These are phyloP conservation scores for Cynocephalus volans DNA, from an alignment of 2,113 vertebrate genomes.

Conservation along the genomic window DNA sequence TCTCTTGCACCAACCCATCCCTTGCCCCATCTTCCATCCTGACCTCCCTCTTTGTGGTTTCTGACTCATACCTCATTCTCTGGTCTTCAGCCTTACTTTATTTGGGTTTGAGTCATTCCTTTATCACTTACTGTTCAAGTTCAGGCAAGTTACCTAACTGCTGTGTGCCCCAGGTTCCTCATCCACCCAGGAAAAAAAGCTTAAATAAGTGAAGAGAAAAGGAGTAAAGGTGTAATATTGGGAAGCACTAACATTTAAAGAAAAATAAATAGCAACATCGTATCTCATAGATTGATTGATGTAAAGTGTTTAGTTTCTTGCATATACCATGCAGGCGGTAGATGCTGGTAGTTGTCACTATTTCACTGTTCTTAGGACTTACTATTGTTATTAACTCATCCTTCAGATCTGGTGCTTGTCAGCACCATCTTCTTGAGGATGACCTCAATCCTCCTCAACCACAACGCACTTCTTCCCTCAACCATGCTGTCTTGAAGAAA, in stretches of 20 bases:
- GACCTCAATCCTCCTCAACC: background rate
- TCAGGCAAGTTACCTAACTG: constrained; percentile 56
- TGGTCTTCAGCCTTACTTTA: constrained; percentile 43
- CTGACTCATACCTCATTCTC: constrained; percentile 65
- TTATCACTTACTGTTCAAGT: constrained; percentile 43
- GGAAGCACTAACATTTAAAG: background rate
- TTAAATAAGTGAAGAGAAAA: background rate
- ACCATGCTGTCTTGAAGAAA: background rate
- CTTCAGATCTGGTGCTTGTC: constrained; percentile 11
- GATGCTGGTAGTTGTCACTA: background rate
- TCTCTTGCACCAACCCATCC: background rate
- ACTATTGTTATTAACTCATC: background rate
- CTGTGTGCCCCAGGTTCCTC: background rate
- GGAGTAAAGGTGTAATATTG: background rate
- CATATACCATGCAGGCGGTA: background rate
- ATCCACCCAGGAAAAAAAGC: background rate
- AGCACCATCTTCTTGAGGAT: background rate
- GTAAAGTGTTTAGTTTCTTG: background rate
- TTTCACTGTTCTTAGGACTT: background rate
- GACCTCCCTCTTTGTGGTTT: constrained; percentile 32
- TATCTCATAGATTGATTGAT: background rate
- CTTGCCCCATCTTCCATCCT: background rate
- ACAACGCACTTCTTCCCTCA: background rate
- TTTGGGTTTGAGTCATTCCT: constrained; percentile 63
- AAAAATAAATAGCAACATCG: constrained; percentile 6